A percentile compares a stretch with the other conserved stretches of the same genome.
These are phyloP conservation scores for Drosophila setosimentum DNA, from an alignment of 2,888 invertebrate species.

Conservation along the genomic window DNA sequence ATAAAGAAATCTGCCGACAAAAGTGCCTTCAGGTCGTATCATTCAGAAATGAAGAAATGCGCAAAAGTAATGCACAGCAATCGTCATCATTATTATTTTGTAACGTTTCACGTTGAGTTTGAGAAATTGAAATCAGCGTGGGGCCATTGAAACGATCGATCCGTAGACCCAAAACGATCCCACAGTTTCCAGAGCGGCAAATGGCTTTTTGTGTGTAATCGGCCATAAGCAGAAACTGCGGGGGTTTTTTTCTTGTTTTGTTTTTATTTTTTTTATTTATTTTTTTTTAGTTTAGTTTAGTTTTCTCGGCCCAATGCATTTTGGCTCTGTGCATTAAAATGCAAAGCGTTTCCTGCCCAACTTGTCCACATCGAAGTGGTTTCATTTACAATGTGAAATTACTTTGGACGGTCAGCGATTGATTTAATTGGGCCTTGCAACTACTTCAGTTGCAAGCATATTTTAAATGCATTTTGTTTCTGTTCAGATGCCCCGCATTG, in stretches of 20 bases:
- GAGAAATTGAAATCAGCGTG: conserved; percentile 79
- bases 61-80: conserved; percentile 67
- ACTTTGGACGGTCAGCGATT: conserved; percentile 2
- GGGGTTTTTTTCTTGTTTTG: conserved; percentile 51
- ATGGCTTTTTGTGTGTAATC: conserved; percentile 72
- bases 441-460: neutral
- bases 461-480: neutral
- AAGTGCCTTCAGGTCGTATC: conserved; percentile 47
- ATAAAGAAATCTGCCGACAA: conserved; percentile 77
- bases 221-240: conserved; percentile 65
- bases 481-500: neutral
- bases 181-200: conserved; percentile 50
- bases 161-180: neutral
- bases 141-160: conserved; percentile 31
- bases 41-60: conserved; percentile 70
- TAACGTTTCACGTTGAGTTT: conserved; percentile 74
- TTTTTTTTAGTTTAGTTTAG: neutral
- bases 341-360: conserved; percentile 6
- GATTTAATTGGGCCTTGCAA: conserved; percentile 1
- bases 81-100: conserved; percentile 78
- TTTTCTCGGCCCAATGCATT: neutral
- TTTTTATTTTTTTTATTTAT: conserved; percentile 10
- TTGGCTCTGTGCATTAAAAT: conserved; percentile 14
- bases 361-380: conserved; percentile 34
- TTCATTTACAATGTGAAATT: conserved; percentile 44